Percentiles rank a stretch among this genome's conserved stretches.
Evolutionary conservation across 2,113 vertebrate genomes (phyloP).

Genomic region (Zapus hudsonius): DNA sequence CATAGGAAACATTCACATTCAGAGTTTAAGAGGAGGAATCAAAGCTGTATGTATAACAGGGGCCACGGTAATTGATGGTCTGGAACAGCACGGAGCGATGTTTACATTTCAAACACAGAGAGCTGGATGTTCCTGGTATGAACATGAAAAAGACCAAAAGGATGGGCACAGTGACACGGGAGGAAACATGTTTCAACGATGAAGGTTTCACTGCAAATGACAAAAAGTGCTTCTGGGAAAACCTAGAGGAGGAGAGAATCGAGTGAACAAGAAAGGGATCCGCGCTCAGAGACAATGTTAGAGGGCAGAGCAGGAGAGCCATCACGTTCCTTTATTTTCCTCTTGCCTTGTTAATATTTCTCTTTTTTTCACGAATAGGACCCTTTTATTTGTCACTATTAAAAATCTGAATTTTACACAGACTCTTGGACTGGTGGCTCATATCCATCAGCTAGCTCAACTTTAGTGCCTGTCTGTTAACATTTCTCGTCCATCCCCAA

Average conservation of each 20-base stretch:
- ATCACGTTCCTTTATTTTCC: neutral
- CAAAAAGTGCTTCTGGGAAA: constrained; percentile 50
- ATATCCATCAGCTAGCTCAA: too few species aligned
- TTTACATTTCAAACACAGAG: constrained; percentile 76
- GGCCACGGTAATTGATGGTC: constrained; percentile 66
- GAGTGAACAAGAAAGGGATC: neutral
- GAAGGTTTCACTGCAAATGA: constrained; percentile 55
- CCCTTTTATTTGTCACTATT: too few species aligned
- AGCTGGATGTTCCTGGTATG: constrained; percentile 65
- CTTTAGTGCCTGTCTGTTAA: too few species aligned
- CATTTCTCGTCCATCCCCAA: neutral
- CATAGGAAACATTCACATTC: constrained; percentile 11
- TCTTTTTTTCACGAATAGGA: too few species aligned
- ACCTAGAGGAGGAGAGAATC: neutral
- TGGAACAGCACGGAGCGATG: constrained; percentile 49
- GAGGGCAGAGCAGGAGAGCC: neutral
- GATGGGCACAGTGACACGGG: constrained; percentile 51
- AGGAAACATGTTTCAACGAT: constrained; percentile 51
- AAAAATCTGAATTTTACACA: too few species aligned
- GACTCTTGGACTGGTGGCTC: too few species aligned
- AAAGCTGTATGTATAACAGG: constrained; percentile 62
- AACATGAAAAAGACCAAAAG: constrained; percentile 65
- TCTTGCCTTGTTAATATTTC: too few species aligned
- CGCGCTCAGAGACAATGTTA: neutral
- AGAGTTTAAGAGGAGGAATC: constrained; percentile 60